A percentile compares a stretch with the other conserved stretches of the same genome.
These are phyloP conservation scores for Trinectes maculatus DNA, from an alignment of 2,113 vertebrate species.

Conservation along the genomic window DNA sequence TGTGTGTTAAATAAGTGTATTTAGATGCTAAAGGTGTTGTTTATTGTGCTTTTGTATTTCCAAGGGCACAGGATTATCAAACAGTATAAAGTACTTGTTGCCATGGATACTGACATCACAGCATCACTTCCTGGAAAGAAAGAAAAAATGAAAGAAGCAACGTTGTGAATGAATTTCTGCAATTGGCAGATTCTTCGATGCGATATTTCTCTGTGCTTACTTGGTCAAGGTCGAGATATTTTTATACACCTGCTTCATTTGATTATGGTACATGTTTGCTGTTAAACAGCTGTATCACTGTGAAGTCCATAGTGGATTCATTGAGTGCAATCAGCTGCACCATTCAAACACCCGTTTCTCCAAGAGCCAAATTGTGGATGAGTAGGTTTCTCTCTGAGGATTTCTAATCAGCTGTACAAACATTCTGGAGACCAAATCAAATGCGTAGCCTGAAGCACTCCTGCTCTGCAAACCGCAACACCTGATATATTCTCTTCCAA, in stretches of 20 bases:
- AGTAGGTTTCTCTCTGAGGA: constrained; percentile 10
- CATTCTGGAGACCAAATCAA: neutral
- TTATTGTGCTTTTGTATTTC: no score
- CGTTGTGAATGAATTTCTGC: no score
- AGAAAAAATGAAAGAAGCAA: no score
- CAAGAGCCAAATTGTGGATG: constrained; percentile 7
- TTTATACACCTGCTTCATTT: constrained; percentile 19
- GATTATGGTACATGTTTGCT: neutral
- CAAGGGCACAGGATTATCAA: no score
- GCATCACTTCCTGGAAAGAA: no score
- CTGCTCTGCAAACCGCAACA: no score
- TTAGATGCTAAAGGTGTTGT: no score
- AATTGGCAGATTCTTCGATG: no score
- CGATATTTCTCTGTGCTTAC: neutral
- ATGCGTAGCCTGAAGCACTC: neutral
- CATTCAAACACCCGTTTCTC: neutral
- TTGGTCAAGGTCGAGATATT: constrained; percentile 6
- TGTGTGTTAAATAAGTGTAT: no score
- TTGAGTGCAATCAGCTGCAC: constrained; percentile 23
- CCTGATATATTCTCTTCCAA: constrained; percentile 22
- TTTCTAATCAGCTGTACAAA: constrained; percentile 22
- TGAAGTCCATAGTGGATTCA: neutral
- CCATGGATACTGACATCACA: no score
- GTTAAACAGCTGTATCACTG: neutral
- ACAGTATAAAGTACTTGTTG: no score